These are phyloP conservation scores for Australoheros scitulus DNA, from an alignment of 2,113 vertebrate genomes.

Conservation along the genomic window DNA sequence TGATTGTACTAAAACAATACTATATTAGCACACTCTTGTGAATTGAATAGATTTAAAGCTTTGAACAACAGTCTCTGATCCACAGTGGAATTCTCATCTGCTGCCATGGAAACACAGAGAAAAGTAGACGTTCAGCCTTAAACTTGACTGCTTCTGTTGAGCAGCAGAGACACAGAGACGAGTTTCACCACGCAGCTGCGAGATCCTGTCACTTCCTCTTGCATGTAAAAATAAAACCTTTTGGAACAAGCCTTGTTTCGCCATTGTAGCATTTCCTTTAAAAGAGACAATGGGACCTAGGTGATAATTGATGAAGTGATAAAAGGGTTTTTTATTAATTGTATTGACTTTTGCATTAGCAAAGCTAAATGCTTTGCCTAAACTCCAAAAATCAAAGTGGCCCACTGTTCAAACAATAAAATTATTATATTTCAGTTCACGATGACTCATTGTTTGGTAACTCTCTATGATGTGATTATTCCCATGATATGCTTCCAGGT, in stretches of 20 bases:
- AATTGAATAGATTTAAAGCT: neutral
- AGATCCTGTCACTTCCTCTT: slow-evolving; percentile 44
- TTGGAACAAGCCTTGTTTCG: slow-evolving; percentile 6
- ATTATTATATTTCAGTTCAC: neutral
- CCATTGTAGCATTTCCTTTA: slow-evolving; percentile 18
- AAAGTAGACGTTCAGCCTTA: slow-evolving; percentile 14
- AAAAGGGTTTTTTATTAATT: neutral
- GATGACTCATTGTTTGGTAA: neutral
- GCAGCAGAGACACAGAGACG: neutral
- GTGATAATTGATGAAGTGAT: neutral
- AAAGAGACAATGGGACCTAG: neutral
- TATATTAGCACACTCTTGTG: neutral
- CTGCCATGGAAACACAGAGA: slow-evolving; percentile 70
- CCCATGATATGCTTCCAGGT: neutral
- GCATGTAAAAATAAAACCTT: slow-evolving; percentile 19
- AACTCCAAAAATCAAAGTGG: neutral
- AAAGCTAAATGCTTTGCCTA: neutral
- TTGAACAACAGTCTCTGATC: slow-evolving; percentile 13
- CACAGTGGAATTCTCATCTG: slow-evolving; percentile 45
- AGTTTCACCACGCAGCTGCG: slow-evolving; percentile 23
- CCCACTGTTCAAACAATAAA: neutral
- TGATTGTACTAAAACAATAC: neutral
- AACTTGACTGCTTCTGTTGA: neutral
- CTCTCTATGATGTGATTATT: neutral
- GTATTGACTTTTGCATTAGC: neutral